These are phyloP conservation scores for Metridium senile DNA, from an alignment of 92 coral and sea anemone genomes.

Conservation along the genomic window DNA sequence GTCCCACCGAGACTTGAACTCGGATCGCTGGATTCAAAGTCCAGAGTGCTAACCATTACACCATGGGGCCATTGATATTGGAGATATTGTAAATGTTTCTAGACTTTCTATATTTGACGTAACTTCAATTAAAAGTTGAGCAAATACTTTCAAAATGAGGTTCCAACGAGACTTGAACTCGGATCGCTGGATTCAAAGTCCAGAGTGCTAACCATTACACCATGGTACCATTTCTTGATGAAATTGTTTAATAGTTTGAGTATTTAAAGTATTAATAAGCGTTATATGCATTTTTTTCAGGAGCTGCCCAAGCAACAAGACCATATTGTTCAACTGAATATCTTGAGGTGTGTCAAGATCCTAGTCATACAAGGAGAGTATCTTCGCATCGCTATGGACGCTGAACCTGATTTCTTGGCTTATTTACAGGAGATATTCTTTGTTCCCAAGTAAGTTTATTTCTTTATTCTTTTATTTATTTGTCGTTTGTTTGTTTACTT, in stretches of 20 bases:
- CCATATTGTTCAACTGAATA: conserved; percentile 84
- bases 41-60: conserved; percentile 96
- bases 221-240: conserved; percentile 25
- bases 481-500: too few species aligned
- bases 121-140: too few species aligned
- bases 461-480: too few species aligned
- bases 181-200: conserved; percentile 95
- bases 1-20: conserved; percentile 90
- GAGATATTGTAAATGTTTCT: too few species aligned
- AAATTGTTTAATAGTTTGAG: too few species aligned
- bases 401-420: conserved; percentile 84
- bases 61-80: conserved; percentile 69
- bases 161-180: conserved; percentile 98
- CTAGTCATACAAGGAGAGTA: conserved; percentile 90
- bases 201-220: conserved; percentile 94
- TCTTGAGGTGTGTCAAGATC: conserved; percentile 80
- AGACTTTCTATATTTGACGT: too few species aligned
- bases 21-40: conserved; percentile 92
- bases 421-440: conserved; percentile 96
- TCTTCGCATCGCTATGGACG: conserved; percentile 83
- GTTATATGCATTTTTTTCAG: conserved; percentile 25
- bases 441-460: conserved; percentile 79
- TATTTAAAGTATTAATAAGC: neutral
- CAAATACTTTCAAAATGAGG: conserved; percentile 31
- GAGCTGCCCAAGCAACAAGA: conserved; percentile 97